Conservation (phyloP, 1,140 invertebrate genomes). For the Nymphalis io region DNA sequence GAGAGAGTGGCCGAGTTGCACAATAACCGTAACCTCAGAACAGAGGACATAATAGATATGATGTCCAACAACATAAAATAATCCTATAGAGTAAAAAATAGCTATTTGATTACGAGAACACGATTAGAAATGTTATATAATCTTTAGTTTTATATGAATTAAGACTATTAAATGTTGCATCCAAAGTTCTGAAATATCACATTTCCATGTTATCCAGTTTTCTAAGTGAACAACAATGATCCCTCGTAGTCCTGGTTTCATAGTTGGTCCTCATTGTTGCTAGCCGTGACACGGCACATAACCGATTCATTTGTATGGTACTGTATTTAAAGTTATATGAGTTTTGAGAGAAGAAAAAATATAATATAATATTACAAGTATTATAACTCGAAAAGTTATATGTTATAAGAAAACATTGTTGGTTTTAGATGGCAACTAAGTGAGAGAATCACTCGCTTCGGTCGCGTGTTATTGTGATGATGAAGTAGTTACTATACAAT, state of each 20-base stretch:
- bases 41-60: background rate
- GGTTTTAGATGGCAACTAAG: no score
- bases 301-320: slow-evolving; percentile 15
- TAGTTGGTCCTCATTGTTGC: slow-evolving; percentile 44
- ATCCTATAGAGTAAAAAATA: background rate
- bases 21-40: slow-evolving; percentile 34
- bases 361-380: background rate
- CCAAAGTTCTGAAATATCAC: background rate
- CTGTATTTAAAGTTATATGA: background rate
- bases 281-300: slow-evolving; percentile 35
- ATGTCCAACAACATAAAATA: background rate
- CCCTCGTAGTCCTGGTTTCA: slow-evolving; percentile 48
- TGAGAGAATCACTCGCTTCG: no score
- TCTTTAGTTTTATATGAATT: no score
- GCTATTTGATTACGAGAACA: no score
- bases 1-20: slow-evolving; percentile 46
- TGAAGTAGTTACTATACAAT: no score
- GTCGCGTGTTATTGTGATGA: no score
- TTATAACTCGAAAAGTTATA: no score
- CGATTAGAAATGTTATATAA: no score
- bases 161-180: no score
- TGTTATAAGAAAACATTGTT: no score
- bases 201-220: background rate
- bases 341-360: background rate
- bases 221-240: slow-evolving; percentile 37